phyloP scores from a whole-genome alignment of 2,113 vertebrate species.

The Tragelaphus strepsiceros region DNA sequence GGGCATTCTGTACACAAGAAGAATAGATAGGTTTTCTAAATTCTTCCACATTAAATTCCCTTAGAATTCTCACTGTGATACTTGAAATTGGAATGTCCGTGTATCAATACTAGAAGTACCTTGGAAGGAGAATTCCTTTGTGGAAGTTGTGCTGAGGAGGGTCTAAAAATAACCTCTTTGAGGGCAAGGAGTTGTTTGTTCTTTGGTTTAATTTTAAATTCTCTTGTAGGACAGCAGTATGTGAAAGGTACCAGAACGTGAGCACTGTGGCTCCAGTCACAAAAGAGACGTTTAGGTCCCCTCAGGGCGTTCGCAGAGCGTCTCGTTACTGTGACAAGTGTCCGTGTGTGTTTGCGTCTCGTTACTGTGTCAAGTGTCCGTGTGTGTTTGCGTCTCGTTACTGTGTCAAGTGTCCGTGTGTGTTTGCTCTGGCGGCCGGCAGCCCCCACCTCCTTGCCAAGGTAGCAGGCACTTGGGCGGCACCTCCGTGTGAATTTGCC shows the following conservation, averaged over 20 bases:
- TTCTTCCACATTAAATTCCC: neutral
- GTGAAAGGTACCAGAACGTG: neutral
- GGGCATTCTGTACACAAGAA: neutral
- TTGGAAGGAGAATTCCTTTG: neutral
- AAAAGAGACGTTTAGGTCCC: neutral
- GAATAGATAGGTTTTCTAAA: neutral
- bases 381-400: neutral
- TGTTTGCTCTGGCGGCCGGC: neutral
- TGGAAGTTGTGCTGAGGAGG: neutral
- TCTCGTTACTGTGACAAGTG: accelerated
- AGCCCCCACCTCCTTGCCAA: neutral
- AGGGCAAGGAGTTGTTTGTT: neutral
- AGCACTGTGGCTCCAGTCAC: neutral
- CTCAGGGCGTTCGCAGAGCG: accelerated
- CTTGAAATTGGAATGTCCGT: neutral
- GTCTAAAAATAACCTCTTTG: neutral
- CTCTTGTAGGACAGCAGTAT: too few species aligned
- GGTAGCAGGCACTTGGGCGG: accelerated
- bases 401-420: accelerated
- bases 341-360: accelerated
- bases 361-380: accelerated
- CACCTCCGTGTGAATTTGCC: too few species aligned
- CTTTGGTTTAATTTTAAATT: neutral
- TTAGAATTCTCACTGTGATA: neutral
- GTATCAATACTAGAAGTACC: neutral